Evolutionary conservation across 2,888 invertebrate genomes (phyloP).

Genomic region (Xiphydria camelus): DNA sequence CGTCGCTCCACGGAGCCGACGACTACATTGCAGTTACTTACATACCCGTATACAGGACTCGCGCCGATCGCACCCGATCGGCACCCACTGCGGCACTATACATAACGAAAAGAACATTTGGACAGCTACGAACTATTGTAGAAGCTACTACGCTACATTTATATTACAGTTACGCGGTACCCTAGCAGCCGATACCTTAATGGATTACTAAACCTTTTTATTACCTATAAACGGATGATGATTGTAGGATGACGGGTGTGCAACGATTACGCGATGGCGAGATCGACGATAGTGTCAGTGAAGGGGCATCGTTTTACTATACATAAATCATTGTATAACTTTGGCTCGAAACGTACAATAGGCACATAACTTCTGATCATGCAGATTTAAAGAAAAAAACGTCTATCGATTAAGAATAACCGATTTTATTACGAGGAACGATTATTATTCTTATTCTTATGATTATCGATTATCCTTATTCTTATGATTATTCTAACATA

Average conservation of each 20-base stretch:
- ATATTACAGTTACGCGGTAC: slow-evolving; percentile 21
- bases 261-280: slow-evolving; percentile 5
- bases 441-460: slow-evolving; percentile 43
- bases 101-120: slow-evolving; percentile 21
- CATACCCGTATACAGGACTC: slow-evolving; percentile 27
- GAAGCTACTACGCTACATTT: slow-evolving; percentile 23
- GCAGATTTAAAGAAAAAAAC: slow-evolving; percentile 23
- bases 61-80: slow-evolving; percentile 16
- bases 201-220: slow-evolving; percentile 23
- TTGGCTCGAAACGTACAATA: slow-evolving; percentile 38
- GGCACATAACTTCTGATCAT: slow-evolving; percentile 32
- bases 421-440: slow-evolving; percentile 39
- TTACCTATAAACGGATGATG: slow-evolving; percentile 26
- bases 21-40: slow-evolving; percentile 29
- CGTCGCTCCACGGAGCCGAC: background rate
- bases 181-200: slow-evolving; percentile 15
- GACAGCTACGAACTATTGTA: slow-evolving; percentile 7
- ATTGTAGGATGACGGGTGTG: background rate
- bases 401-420: slow-evolving; percentile 35
- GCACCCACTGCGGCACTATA: slow-evolving; percentile 36
- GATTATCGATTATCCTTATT: slow-evolving; percentile 47
- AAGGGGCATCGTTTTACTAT: slow-evolving; percentile 21
- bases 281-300: slow-evolving; percentile 7
- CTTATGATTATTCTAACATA: slow-evolving; percentile 48
- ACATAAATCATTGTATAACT: slow-evolving; percentile 28